Percentiles rank a stretch among this genome's conserved stretches.
Conservation (phyloP, 2,888 invertebrate genomes). For the Drosophila rubida region DNA sequence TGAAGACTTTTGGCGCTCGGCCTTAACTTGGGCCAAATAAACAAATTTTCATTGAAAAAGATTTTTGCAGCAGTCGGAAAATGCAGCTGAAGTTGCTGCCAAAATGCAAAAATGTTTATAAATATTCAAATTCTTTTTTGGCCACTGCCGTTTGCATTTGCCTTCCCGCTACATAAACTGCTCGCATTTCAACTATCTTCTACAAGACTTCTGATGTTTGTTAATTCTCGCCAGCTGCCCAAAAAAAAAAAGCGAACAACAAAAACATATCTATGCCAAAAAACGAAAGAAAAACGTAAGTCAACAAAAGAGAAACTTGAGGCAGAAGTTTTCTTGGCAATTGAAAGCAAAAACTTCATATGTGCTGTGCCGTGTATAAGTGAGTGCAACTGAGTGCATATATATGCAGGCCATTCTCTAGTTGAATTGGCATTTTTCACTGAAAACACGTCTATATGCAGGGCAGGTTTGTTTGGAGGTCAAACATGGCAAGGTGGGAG, state of each 20-base stretch:
- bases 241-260: conserved; percentile 20
- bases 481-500: conserved; percentile 29
- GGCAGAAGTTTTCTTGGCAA: conserved; percentile 72
- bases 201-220: conserved; percentile 66
- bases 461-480: conserved; percentile 34
- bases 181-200: conserved; percentile 61
- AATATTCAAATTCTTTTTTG: conserved; percentile 73
- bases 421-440: conserved; percentile 50
- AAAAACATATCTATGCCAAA: conserved; percentile 40
- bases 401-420: conserved; percentile 38
- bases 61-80: conserved; percentile 25
- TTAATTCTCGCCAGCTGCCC: conserved; percentile 62
- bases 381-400: conserved; percentile 10
- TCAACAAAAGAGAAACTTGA: conserved; percentile 64
- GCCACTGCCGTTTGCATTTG: conserved; percentile 29
- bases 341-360: conserved; percentile 59
- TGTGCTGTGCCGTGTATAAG: not conserved
- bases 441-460: conserved; percentile 15
- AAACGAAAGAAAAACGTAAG: conserved; percentile 37
- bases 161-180: conserved; percentile 36
- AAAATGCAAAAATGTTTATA: conserved; percentile 78
- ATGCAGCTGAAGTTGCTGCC: conserved; percentile 48
- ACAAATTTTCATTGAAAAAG: conserved; percentile 77
- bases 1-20: conserved; percentile 57
- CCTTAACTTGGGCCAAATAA: conserved; percentile 68